Evolutionary conservation across 2,113 vertebrate genomes (phyloP).

Genomic region (Bufo gargarizans): DNA sequence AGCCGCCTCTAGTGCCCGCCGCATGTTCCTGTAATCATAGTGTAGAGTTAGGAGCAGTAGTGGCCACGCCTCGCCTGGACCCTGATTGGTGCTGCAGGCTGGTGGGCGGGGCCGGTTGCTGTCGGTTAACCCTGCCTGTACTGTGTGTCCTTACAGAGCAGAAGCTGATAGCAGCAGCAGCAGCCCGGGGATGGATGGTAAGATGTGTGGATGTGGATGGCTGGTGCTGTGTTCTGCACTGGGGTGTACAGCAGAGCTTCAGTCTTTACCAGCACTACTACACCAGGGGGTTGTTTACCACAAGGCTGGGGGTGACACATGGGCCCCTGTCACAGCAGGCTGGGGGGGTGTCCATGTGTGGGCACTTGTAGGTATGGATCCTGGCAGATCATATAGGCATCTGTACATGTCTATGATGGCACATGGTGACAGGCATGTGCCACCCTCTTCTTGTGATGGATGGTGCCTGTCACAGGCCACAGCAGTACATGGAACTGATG

Average conservation of each 20-base stretch:
- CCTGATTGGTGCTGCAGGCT: not conserved
- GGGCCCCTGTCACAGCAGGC: no score
- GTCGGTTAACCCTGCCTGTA: not conserved
- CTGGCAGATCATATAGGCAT: no score
- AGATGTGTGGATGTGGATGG: not conserved
- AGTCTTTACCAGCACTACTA: no score
- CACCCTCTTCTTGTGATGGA: not conserved
- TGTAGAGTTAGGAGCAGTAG: no score
- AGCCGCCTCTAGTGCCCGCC: not conserved
- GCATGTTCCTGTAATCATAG: not conserved
- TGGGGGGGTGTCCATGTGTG: no score
- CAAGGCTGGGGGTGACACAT: no score
- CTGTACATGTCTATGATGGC: not conserved
- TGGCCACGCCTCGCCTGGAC: not conserved
- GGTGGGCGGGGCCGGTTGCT: not conserved
- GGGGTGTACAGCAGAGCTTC: no score
- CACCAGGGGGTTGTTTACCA: no score
- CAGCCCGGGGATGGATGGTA: slow-evolving; percentile 32
- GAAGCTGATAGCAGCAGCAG: not conserved
- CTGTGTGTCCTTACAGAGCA: not conserved
- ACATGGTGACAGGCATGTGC: not conserved
- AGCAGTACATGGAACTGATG: not conserved
- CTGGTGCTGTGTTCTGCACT: no score
- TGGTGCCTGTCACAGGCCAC: not conserved
- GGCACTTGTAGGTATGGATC: no score